phyloP scores from a whole-genome alignment of 1,140 invertebrate species.

The Trissolcus basalis region DNA sequence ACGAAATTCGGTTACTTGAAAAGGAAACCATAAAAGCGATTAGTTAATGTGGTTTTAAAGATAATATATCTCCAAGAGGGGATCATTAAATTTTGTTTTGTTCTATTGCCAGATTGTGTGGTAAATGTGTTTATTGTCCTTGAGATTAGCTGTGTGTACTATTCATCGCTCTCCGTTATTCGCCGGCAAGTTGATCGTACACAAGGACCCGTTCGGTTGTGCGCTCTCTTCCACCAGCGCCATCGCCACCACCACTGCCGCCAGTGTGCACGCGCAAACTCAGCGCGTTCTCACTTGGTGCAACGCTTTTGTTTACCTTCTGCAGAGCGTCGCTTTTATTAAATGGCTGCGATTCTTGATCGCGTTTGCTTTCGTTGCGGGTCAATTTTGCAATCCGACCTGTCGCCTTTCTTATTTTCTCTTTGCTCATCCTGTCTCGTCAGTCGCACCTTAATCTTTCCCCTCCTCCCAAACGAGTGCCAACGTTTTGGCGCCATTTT shows the following conservation, averaged over 20 bases:
- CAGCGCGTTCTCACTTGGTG: conserved; percentile 10
- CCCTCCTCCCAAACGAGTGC: no score
- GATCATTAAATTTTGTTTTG: not conserved
- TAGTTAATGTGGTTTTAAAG: not conserved
- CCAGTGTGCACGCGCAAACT: conserved; percentile 17
- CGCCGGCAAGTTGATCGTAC: conserved; percentile 39
- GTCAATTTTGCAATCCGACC: not conserved
- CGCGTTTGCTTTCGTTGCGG: conserved; percentile 8
- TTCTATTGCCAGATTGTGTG: not conserved
- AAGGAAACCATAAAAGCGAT: no score
- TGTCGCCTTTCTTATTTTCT: not conserved
- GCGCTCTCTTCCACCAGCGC: conserved; percentile 13
- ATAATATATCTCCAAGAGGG: no score
- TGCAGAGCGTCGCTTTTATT: conserved; percentile 24
- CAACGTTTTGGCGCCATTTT: no score
- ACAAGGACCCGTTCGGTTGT: conserved; percentile 44
- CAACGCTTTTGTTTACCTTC: conserved; percentile 44
- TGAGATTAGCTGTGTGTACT: conserved; percentile 7
- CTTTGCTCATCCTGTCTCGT: not conserved
- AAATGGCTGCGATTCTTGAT: conserved; percentile 15
- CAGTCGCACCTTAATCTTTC: no score
- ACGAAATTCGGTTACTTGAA: no score
- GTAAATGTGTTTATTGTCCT: conserved; percentile 23
- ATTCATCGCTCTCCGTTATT: conserved; percentile 41
- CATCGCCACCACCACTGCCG: conserved; percentile 15